Conservation (phyloP, 1,140 invertebrate genomes). For the Bombus soroeensis region DNA sequence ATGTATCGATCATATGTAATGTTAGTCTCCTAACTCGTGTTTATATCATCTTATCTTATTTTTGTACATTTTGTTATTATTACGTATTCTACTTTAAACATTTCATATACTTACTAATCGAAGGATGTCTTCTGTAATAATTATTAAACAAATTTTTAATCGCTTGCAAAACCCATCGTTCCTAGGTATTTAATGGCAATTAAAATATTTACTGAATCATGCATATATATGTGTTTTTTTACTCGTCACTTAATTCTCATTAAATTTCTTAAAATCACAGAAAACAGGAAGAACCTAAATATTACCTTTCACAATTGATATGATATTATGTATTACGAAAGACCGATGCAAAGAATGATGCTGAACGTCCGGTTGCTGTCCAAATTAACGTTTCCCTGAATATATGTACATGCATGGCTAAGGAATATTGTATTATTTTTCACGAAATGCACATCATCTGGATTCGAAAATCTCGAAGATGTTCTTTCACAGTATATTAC, state of each 20-base stretch:
- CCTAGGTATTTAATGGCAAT: not conserved
- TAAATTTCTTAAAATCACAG: not conserved
- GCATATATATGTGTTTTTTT: not conserved
- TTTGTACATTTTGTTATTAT: not conserved
- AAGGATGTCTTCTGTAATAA: not conserved
- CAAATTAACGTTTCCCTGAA: conserved; percentile 33
- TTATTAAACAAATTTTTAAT: not conserved
- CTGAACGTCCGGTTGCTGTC: not conserved
- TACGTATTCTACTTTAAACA: not conserved
- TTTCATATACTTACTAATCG: not conserved
- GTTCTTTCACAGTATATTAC: no score
- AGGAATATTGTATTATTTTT: not conserved
- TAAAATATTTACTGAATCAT: conserved; percentile 28
- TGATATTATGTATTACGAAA: conserved; percentile 16
- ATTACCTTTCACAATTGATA: conserved; percentile 22
- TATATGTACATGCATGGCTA: no score
- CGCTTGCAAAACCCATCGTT: not conserved
- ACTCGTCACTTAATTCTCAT: not conserved
- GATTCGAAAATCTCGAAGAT: not conserved
- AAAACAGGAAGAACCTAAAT: conserved; percentile 46
- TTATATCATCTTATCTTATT: not conserved
- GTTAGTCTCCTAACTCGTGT: not conserved
- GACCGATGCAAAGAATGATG: not conserved
- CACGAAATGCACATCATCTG: no score
- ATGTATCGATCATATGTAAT: not conserved